Percentiles rank a stretch among this genome's conserved stretches.
These are phyloP conservation scores for Pachyseris speciosa DNA, from an alignment of 64 coral and sea anemone genomes.

Conservation along the genomic window DNA sequence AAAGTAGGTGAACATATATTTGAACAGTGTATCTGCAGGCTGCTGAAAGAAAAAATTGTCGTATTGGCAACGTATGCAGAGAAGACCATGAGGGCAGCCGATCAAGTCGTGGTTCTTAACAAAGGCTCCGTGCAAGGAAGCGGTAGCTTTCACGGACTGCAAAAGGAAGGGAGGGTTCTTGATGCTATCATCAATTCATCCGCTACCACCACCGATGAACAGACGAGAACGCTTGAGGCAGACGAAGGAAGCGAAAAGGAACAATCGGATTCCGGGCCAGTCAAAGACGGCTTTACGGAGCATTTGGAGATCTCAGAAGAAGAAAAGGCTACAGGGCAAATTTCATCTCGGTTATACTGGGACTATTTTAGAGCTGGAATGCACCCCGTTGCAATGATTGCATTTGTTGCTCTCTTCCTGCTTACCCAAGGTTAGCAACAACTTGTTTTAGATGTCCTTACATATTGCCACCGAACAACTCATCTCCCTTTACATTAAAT, in stretches of 20 bases:
- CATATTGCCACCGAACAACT: too few species aligned
- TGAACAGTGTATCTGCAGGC: conserved; percentile 32
- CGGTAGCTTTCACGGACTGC: conserved; percentile 24
- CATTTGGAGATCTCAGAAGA: conserved; percentile 33
- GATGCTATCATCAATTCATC: conserved; percentile 1
- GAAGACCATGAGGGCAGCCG: conserved; percentile 27
- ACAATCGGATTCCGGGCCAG: too few species aligned
- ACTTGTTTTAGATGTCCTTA: too few species aligned
- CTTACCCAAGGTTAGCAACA: conserved; percentile 40
- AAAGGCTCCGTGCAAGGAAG: conserved; percentile 8
- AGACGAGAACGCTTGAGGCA: too few species aligned
- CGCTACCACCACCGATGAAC: neutral
- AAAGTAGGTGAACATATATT: too few species aligned
- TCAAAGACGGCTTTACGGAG: neutral
- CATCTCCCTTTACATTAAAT: too few species aligned
- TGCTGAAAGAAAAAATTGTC: conserved; percentile 8
- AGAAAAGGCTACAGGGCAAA: conserved; percentile 7
- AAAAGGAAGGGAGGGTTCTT: neutral
- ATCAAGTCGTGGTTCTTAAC: conserved; percentile 53
- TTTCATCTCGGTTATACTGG: conserved; percentile 49
- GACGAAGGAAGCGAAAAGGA: neutral
- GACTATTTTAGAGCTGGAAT: conserved; percentile 46
- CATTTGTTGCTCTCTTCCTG: neutral
- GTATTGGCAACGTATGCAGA: conserved; percentile 46
- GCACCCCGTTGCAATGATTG: neutral